Evolutionary conservation across 2,113 vertebrate species (phyloP).

Genomic region (Melospiza georgiana): DNA sequence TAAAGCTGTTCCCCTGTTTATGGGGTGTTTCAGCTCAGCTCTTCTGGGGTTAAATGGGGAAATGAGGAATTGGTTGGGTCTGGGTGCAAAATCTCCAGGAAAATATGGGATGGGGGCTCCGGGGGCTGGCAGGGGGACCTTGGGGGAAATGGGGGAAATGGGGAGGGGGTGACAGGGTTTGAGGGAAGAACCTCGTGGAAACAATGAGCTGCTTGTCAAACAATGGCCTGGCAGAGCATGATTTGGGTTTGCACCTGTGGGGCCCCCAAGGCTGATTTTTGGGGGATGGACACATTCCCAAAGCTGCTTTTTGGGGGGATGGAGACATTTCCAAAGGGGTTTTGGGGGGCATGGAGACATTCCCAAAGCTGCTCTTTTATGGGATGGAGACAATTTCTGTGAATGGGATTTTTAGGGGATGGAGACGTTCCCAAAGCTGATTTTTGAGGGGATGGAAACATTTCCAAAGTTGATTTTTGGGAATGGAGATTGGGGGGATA

Average conservation of each 20-base stretch:
- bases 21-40: fast-evolving
- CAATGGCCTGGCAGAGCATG: fast-evolving
- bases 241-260: fast-evolving
- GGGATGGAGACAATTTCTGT: too few relatives aligned
- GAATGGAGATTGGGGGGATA: too few relatives aligned
- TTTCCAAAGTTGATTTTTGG: too few relatives aligned
- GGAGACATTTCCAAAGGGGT: too few relatives aligned
- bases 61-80: not conserved
- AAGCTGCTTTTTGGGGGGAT: not conserved
- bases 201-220: not conserved
- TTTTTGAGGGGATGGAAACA: not conserved
- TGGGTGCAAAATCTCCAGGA: fast-evolving
- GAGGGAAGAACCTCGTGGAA: not conserved
- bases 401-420: too few relatives aligned
- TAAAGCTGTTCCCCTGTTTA: fast-evolving
- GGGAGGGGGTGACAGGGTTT: not conserved
- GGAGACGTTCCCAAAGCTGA: not conserved
- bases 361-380: too few relatives aligned
- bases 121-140: not conserved
- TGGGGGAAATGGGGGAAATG: fast-evolving
- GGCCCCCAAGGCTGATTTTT: not conserved
- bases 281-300: not conserved
- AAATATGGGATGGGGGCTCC: not conserved
- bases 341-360: too few relatives aligned
- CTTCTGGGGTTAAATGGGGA: not conserved